Conservation (phyloP, 64 coral and sea anemone genomes). For the Acropora tenuis region DNA sequence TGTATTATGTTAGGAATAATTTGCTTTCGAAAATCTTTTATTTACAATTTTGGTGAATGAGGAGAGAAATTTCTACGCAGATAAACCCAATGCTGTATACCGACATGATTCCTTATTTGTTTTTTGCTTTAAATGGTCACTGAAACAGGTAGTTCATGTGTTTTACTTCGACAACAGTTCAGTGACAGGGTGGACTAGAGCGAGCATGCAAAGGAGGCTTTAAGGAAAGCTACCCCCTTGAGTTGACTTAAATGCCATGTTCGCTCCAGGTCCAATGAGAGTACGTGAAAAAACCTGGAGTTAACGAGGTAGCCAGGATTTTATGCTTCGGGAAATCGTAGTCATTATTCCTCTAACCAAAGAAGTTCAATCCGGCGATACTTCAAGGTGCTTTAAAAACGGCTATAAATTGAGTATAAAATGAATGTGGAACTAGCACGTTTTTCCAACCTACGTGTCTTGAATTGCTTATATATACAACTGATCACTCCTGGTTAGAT, state of each 20-base stretch:
- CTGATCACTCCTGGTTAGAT: not conserved
- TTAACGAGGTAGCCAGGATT: not conserved
- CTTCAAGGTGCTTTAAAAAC: not conserved
- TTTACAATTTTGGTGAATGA: no score
- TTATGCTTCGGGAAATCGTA: not conserved
- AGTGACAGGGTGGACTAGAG: no score
- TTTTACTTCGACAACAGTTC: no score
- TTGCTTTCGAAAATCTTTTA: not conserved
- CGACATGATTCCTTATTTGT: no score
- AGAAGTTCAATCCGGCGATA: not conserved
- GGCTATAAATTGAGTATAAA: conserved; percentile 34
- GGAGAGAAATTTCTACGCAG: no score
- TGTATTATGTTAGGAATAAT: not conserved
- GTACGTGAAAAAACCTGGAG: not conserved
- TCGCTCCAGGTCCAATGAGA: no score
- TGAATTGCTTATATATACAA: conserved; percentile 22
- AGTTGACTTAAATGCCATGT: no score
- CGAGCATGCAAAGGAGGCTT: not conserved
- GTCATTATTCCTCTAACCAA: not conserved
- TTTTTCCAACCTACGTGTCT: not conserved
- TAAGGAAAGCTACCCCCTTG: not conserved
- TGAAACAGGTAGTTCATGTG: no score
- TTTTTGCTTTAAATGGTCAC: no score
- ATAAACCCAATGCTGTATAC: no score
- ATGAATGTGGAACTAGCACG: not conserved